Conservation (phyloP, 2,888 invertebrate genomes). For the Terebella lapidaria region DNA sequence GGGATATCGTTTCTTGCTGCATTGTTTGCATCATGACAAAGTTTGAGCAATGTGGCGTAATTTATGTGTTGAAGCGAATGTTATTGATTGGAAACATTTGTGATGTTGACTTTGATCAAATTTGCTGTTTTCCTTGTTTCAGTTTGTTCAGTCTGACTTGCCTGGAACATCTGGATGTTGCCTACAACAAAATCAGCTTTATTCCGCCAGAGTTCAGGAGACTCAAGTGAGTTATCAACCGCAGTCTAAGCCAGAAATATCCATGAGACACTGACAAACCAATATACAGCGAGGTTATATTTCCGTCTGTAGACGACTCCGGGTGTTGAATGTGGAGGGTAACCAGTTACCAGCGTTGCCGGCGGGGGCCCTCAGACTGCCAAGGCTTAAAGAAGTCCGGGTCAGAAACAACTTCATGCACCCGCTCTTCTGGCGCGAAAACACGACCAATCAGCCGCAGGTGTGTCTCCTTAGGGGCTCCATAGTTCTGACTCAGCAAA, state of each 20-base stretch:
- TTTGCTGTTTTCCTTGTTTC: slow-evolving; percentile 6
- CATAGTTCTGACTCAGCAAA: neutral
- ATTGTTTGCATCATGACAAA: too few species aligned
- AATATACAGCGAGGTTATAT: too few species aligned
- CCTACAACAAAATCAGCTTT: slow-evolving; percentile 45
- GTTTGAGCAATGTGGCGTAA: too few species aligned
- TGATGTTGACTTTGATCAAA: too few species aligned
- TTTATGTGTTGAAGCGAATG: too few species aligned
- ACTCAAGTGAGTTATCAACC: slow-evolving; percentile 35
- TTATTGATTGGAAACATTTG: too few species aligned
- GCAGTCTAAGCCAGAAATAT: too few species aligned
- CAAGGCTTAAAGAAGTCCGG: slow-evolving; percentile 34
- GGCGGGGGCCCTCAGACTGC: slow-evolving; percentile 31
- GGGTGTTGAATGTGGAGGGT: slow-evolving; percentile 46
- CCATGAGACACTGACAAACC: too few species aligned
- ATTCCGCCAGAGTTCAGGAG: slow-evolving; percentile 40
- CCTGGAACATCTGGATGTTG: slow-evolving; percentile 42
- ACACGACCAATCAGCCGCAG: slow-evolving; percentile 41
- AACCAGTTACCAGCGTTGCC: slow-evolving; percentile 49
- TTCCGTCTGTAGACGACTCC: slow-evolving; percentile 35
- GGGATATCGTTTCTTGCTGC: too few species aligned
- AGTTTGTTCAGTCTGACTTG: slow-evolving; percentile 40
- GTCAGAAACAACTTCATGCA: slow-evolving; percentile 51
- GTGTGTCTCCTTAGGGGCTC: slow-evolving; percentile 23
- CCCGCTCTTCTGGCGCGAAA: slow-evolving; percentile 50